These are phyloP conservation scores for Drosophila nebulosa DNA, from an alignment of 1,140 invertebrate genomes.

Conservation along the genomic window DNA sequence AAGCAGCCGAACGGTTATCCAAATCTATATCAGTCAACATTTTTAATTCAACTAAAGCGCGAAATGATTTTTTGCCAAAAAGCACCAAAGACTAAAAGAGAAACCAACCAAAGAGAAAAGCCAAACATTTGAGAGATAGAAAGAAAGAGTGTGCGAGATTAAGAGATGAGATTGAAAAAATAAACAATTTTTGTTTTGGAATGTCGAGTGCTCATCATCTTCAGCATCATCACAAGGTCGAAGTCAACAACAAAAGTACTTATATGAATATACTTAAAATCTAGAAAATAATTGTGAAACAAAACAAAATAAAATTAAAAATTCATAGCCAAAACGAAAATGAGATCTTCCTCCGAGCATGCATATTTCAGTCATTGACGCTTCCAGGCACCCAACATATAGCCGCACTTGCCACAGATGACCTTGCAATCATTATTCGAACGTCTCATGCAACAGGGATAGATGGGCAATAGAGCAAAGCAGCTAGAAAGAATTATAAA, in stretches of 20 bases:
- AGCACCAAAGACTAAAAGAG: neutral
- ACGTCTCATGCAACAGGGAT: constrained; percentile 62
- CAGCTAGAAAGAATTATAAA: constrained; percentile 39
- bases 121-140: neutral
- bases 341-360: neutral
- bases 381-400: constrained; percentile 71
- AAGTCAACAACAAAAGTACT: constrained; percentile 17
- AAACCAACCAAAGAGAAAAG: neutral
- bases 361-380: constrained; percentile 33
- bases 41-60: constrained; percentile 27
- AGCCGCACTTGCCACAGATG: constrained; percentile 71
- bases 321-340: constrained; percentile 19
- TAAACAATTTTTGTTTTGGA: constrained; percentile 9
- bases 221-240: constrained; percentile 21
- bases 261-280: constrained; percentile 14
- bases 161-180: constrained; percentile 1
- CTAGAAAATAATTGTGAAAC: constrained; percentile 2
- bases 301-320: constrained; percentile 11
- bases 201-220: constrained; percentile 4
- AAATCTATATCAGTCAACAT: constrained; percentile 58
- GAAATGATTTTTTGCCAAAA: constrained; percentile 29
- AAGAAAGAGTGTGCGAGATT: neutral
- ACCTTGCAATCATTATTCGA: constrained; percentile 67
- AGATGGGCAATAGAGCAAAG: constrained; percentile 64
- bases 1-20: constrained; percentile 41